A percentile compares a stretch with the other conserved stretches of the same genome.
phyloP scores from a whole-genome alignment of 2,888 invertebrate species.

The Euzophera pinguis region DNA sequence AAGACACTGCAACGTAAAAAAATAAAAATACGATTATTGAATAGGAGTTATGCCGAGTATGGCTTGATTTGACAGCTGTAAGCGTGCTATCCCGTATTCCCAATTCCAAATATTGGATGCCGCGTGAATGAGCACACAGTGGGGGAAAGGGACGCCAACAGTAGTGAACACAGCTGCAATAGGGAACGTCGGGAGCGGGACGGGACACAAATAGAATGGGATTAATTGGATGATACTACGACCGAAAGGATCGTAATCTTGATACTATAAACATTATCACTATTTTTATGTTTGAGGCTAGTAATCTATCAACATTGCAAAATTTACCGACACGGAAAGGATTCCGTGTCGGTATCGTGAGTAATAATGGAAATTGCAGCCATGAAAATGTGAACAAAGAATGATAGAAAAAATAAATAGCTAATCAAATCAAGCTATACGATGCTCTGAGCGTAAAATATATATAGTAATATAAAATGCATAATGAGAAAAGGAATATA shows the following conservation, averaged over 20 bases:
- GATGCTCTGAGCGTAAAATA: conserved; percentile 24
- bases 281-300: conserved; percentile 14
- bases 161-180: conserved; percentile 55
- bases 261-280: conserved; percentile 24
- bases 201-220: conserved; percentile 66
- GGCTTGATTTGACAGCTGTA: conserved; percentile 77
- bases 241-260: conserved; percentile 37
- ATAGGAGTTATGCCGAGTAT: conserved; percentile 43
- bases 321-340: too few species aligned
- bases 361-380: conserved; percentile 31
- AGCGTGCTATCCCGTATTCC: conserved; percentile 73
- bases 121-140: conserved; percentile 63
- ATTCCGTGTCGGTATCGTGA: conserved; percentile 39
- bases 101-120: conserved; percentile 63
- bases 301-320: conserved; percentile 23
- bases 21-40: conserved; percentile 37
- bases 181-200: conserved; percentile 56
- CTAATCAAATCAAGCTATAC: conserved; percentile 53
- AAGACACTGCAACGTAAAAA: conserved; percentile 70
- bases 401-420: conserved; percentile 16
- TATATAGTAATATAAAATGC: conserved; percentile 21
- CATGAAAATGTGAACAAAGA: conserved; percentile 23
- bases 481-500: conserved; percentile 32
- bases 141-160: conserved; percentile 46
- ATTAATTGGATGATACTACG: conserved; percentile 64